Evolutionary conservation across 2,797 vertebrate genomes (phyloP), one percentile per base, ranked within the genome.

Genomic region (Microcaecilia unicolor): DNA sequence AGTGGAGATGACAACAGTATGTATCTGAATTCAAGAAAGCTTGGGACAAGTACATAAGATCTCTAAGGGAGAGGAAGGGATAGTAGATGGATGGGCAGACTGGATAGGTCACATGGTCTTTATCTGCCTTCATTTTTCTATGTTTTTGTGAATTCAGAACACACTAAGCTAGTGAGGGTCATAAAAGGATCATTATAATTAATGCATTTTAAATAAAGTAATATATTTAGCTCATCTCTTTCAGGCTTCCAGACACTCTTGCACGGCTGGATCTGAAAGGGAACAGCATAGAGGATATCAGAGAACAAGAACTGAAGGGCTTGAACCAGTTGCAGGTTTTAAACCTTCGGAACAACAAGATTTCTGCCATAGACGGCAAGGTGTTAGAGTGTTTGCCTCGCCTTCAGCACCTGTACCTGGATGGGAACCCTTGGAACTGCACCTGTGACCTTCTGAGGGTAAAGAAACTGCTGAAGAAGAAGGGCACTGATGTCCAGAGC

Each of bases 401-500:
- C 14, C 75, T 88, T 18, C 63, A 68, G 34, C 60, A 79, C 10
- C 62, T 90, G 6, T 85, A 82, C 44, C 64, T 87, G 30, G 86
- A 86, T 12, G 83, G 81, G 23, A 87, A 87, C 37, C 77, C 81
- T 0, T 89, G 85, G 85, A 87, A 86, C 31, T 88, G 81, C 51
- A 86, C 74, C 15, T 89, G 84, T 15, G 71, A 76, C 23, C 81
- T 88, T 18, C 48, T 85, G 15, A 55, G 54, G 34, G 74, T 63
- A 4, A 75, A 78, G 53, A 76, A 55, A 32, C 39, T 36, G 0
- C 55, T 90, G 50, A 50, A 70, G 34, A 70, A 71, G 39, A 81
- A 78, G 44, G 71, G 77, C 15, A 83, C 78, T 1, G 84, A 86
- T 17, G 74, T 86, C 31, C 58, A 55, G 37, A 74, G 72, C 22